These are phyloP conservation scores for Epizoanthus rinbou DNA, from an alignment of 92 coral and sea anemone genomes.

Conservation along the genomic window DNA sequence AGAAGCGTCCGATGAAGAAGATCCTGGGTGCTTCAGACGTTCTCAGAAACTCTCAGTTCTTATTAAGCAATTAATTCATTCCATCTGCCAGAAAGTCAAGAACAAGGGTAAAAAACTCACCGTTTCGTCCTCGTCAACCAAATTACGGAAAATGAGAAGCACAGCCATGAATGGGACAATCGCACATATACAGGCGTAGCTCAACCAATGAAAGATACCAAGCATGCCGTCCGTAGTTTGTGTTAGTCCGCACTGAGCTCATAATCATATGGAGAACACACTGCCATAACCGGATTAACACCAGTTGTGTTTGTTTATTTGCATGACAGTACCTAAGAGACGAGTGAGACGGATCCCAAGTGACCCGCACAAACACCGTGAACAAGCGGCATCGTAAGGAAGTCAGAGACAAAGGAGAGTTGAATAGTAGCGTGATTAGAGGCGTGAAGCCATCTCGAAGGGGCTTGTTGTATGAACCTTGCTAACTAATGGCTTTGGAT, in stretches of 20 bases:
- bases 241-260: neutral
- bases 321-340: neutral
- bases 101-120: neutral
- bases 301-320: neutral
- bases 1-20: too few species aligned
- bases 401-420: neutral
- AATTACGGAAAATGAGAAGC: neutral
- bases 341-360: constrained; percentile 2
- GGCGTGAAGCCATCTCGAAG: neutral
- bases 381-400: neutral
- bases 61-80: too few species aligned
- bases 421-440: constrained; percentile 2
- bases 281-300: too few species aligned
- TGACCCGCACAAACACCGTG: neutral
- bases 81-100: neutral
- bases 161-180: neutral
- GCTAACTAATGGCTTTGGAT: neutral
- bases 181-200: neutral
- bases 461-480: neutral
- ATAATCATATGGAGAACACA: neutral
- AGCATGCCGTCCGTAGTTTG: neutral
- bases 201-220: neutral
- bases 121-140: neutral
- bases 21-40: too few species aligned
- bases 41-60: too few species aligned